phyloP scores from a whole-genome alignment of 2,113 vertebrate species.

The Falcunculus frontatus region DNA sequence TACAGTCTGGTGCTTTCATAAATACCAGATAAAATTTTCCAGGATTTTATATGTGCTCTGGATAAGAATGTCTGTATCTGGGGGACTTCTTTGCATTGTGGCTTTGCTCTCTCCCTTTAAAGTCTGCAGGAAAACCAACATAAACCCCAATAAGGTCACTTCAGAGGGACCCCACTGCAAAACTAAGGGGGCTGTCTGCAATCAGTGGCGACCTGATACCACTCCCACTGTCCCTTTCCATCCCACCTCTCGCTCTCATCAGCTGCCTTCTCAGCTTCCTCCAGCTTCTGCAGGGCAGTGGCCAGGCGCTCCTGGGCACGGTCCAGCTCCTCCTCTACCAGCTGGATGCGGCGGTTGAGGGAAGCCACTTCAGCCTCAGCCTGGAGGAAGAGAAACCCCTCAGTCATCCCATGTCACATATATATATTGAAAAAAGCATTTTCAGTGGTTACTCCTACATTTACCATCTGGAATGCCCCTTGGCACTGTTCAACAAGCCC shows the following conservation, averaged over 20 bases:
- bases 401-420: background rate
- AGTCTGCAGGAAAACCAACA: background rate
- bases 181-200: background rate
- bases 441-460: background rate
- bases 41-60: background rate
- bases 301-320: slow-evolving; percentile 94
- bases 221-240: background rate
- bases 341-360: slow-evolving; percentile 94
- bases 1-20: background rate
- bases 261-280: slow-evolving; percentile 95
- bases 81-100: background rate
- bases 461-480: background rate
- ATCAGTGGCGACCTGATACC: fast-evolving
- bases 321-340: slow-evolving; percentile 97
- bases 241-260: slow-evolving; percentile 94
- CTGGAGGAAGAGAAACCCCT: slow-evolving; percentile 54
- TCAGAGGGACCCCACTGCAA: background rate
- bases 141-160: background rate
- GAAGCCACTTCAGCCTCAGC: slow-evolving; percentile 97
- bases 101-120: background rate
- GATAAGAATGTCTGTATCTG: background rate
- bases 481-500: background rate
- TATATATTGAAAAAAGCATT: background rate
- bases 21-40: background rate
- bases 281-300: slow-evolving; percentile 93